Percentiles rank a stretch among this genome's conserved stretches.
phyloP scores from a whole-genome alignment of 1,140 invertebrate species.

The Stenopsyche tienmushanensis region DNA sequence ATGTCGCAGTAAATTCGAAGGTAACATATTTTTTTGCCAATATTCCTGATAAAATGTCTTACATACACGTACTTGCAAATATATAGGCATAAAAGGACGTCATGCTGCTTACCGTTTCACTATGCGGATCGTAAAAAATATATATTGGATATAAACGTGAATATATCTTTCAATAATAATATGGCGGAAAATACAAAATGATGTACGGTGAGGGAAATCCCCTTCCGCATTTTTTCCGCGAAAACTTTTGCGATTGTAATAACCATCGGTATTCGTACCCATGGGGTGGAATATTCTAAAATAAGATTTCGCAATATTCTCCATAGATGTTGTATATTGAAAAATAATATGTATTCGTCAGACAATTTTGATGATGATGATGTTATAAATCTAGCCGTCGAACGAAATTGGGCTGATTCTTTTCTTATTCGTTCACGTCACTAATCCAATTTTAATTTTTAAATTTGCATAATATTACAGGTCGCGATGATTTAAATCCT shows the following conservation, averaged over 20 bases:
- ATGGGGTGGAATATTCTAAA: too few relatives aligned
- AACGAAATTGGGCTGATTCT: too few relatives aligned
- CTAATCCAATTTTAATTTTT: conserved; percentile 39
- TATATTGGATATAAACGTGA: conserved; percentile 39
- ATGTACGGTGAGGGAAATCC: conserved; percentile 13
- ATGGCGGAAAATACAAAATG: conserved; percentile 24
- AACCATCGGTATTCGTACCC: background rate
- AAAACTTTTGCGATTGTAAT: background rate
- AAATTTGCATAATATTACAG: conserved; percentile 29
- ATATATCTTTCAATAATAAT: conserved; percentile 40
- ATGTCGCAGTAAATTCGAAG: too few relatives aligned
- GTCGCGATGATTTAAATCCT: conserved; percentile 32
- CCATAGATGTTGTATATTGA: too few relatives aligned
- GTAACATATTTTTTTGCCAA: too few relatives aligned
- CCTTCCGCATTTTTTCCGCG: conserved; percentile 4
- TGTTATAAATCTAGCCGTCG: too few relatives aligned
- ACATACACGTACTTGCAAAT: background rate
- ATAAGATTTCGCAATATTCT: too few relatives aligned
- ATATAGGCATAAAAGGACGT: conserved; percentile 11
- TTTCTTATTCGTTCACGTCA: conserved; percentile 7
- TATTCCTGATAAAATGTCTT: background rate
- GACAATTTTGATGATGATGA: too few relatives aligned
- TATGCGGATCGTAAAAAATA: conserved; percentile 35
- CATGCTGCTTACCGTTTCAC: conserved; percentile 29
- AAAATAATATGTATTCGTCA: too few relatives aligned